Conservation (phyloP, 2,113 vertebrate species). For the Tauraco erythrolophus region DNA sequence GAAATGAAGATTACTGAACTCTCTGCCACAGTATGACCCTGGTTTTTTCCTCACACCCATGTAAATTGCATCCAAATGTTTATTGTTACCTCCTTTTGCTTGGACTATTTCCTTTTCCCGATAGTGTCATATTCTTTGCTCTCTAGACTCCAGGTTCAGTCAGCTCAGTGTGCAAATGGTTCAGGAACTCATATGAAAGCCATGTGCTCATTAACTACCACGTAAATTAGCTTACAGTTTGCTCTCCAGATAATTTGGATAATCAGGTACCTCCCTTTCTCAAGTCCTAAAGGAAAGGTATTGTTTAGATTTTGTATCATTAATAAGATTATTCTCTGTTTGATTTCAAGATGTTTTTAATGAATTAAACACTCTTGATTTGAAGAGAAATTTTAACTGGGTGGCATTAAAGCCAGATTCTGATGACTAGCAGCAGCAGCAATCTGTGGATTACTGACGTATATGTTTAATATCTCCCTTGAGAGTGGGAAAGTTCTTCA, state of each 20-base stretch:
- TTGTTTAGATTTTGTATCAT: not conserved
- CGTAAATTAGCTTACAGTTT: not conserved
- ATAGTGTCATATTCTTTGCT: not conserved
- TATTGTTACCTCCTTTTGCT: not conserved
- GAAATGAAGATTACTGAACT: not conserved
- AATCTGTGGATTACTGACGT: slow-evolving; percentile 33
- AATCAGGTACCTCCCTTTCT: not conserved
- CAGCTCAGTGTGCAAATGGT: not conserved
- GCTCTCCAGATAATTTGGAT: not conserved
- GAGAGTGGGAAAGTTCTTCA: slow-evolving; percentile 52
- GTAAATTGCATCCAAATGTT: slow-evolving; percentile 25
- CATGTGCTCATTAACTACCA: not conserved
- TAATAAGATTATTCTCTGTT: not conserved
- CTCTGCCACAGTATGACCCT: not conserved
- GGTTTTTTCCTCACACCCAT: not conserved
- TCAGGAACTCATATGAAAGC: not conserved
- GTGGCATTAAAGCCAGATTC: slow-evolving; percentile 40
- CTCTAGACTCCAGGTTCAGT: not conserved
- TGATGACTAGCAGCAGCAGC: slow-evolving; percentile 39
- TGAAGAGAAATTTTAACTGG: slow-evolving; percentile 9
- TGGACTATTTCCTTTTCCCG: not conserved
- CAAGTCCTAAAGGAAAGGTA: not conserved
- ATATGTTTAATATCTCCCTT: slow-evolving; percentile 3
- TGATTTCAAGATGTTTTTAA: not conserved
- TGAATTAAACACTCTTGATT: not conserved